Base-by-base conservation (phyloP, 1,140 invertebrate genomes). In the Phenacoccus solenopsis region DNA sequence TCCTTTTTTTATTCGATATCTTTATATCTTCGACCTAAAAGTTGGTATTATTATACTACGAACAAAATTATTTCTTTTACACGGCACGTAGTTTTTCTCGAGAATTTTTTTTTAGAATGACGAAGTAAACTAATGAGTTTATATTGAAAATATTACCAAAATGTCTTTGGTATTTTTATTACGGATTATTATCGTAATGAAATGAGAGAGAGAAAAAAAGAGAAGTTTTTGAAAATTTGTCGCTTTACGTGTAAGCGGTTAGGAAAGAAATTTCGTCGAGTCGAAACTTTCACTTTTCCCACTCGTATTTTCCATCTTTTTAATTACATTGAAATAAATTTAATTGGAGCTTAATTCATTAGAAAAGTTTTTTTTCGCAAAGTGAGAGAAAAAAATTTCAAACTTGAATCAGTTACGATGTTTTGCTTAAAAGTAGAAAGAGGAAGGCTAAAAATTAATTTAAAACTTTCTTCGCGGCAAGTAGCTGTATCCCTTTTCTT, bases 271-370 rank as follows among this genome's bases (percentile, higher is more conserved):
- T n/a, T n/a, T n/a, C n/a, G n/a, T n/a, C n/a, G n/a, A n/a, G n/a
- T 49, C 38, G 13, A n/a, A 49, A 16, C 20, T 49, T 49, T 49
- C 38, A n/a, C n/a, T n/a, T n/a, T 49, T 49, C 38, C 38, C 38
- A 4, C 38, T 49, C 38, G 38, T 49, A n/a, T 49, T 49, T 32
- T 49, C 38, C 38, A 49, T 49, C 38, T 49, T 49, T 49, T 49
- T 49, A 49, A 49, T 49, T 49, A 49, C 38, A 49, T 49, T 49
- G 38, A 49, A 49, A 49, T 49, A 49, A 49, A 49, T 49, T 49
- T 49, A 49, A 49, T 49, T 49, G 38, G 38, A 49, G 38, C 38
- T 49, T 49, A 49, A 49, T 49, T 49, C 38, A 49, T 49, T 49
- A 49, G 38, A 49, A 49, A 49, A 49, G 38, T 49, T 49, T 49